phyloP scores from a whole-genome alignment of 2,113 vertebrate genomes.

The Ursus arctos region DNA sequence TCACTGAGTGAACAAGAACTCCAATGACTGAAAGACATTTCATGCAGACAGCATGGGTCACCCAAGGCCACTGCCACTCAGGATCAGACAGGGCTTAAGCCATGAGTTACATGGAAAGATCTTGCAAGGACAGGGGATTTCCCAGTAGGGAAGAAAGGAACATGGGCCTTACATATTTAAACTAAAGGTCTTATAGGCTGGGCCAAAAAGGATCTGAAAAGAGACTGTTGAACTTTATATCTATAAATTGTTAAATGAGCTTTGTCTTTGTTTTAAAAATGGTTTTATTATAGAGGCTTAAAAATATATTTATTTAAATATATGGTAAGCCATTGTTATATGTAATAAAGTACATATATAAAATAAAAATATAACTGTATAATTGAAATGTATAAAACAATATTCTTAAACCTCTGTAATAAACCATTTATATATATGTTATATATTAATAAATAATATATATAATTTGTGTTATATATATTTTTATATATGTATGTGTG shows the following conservation, averaged over 20 bases:
- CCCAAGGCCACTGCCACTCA: background rate
- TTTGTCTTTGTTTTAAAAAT: constrained; percentile 67
- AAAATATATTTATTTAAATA: constrained; percentile 49
- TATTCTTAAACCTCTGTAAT: constrained; percentile 26
- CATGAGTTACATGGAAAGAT: background rate
- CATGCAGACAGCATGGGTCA: too few relatives aligned
- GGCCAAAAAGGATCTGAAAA: background rate
- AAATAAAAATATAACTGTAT: constrained; percentile 11
- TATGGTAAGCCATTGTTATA: constrained; percentile 15
- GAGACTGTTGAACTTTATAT: background rate
- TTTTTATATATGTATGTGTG: background rate
- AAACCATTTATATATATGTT: background rate
- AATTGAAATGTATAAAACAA: constrained; percentile 21
- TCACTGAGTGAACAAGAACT: background rate
- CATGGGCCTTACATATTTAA: background rate
- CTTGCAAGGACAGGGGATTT: background rate
- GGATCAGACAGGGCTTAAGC: background rate
- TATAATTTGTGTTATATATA: background rate
- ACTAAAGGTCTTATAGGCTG: background rate
- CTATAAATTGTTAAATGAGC: constrained; percentile 8
- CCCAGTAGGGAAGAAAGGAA: background rate
- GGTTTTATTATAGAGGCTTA: constrained; percentile 43
- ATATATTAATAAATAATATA: background rate
- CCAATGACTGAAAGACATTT: background rate
- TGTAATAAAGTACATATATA: background rate